Evolutionary conservation across 2,888 invertebrate species (phyloP).

Genomic region (Anoplius nigerrimus): DNA sequence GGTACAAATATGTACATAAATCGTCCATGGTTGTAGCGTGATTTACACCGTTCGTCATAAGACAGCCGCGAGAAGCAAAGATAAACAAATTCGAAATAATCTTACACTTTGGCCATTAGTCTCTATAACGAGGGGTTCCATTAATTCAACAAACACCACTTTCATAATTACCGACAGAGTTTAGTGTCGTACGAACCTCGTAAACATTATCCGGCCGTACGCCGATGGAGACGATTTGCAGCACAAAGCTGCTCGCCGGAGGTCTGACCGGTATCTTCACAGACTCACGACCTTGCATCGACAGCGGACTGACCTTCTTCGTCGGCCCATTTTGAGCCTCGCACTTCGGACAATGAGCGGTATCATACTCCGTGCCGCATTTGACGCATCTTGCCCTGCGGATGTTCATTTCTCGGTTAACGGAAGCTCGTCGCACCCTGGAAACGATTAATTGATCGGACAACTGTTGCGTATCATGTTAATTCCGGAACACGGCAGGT

Average conservation of each 20-base stretch:
- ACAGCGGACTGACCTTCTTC: slow-evolving; percentile 7
- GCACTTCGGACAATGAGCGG: slow-evolving; percentile 11
- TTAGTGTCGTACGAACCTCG: slow-evolving; percentile 45
- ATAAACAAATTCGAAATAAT: no score
- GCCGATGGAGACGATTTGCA: slow-evolving; percentile 56
- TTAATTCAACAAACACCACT: no score
- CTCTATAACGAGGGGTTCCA: no score
- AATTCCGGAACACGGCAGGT: no score
- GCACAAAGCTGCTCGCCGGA: slow-evolving; percentile 40
- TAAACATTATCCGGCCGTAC: slow-evolving; percentile 52
- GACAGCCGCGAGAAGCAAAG: no score
- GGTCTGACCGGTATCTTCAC: slow-evolving; percentile 29
- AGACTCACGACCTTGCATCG: not conserved
- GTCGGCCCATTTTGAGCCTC: not conserved
- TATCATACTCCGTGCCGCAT: slow-evolving; percentile 26
- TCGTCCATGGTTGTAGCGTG: no score
- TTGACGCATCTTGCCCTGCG: slow-evolving; percentile 12
- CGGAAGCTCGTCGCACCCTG: no score
- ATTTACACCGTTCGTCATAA: no score
- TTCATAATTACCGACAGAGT: no score
- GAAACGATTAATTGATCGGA: no score
- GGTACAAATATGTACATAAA: no score
- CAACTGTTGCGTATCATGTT: not conserved
- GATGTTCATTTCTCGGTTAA: not conserved
- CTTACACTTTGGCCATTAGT: no score